A percentile compares a stretch with the other conserved stretches of the same genome.
Evolutionary conservation across 37 sponge, comb jelly and placozoan species (phyloP).

Genomic region (Lycopodina hypogea): DNA sequence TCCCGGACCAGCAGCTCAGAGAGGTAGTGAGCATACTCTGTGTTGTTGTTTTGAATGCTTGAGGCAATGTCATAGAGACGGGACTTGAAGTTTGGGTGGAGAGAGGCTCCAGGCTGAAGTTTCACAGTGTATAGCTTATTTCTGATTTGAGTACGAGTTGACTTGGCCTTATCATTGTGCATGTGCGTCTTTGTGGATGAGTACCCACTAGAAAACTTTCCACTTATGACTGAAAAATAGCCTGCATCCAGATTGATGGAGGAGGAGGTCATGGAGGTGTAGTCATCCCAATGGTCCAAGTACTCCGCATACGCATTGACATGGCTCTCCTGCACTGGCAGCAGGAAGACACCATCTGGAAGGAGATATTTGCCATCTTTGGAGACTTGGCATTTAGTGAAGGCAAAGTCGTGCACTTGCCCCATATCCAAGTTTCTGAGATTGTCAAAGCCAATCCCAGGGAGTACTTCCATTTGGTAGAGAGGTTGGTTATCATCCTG

Average conservation of each 20-base stretch:
- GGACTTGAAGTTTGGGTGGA: slow-evolving; percentile 51
- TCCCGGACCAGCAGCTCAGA: slow-evolving; percentile 70
- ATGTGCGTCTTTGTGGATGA: slow-evolving; percentile 33
- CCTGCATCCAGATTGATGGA: slow-evolving; percentile 50
- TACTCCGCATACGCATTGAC: slow-evolving; percentile 47
- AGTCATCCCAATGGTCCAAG: slow-evolving; percentile 58
- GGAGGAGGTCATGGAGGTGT: slow-evolving; percentile 42
- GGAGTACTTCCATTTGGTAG: slow-evolving; percentile 65
- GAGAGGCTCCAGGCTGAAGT: slow-evolving; percentile 35
- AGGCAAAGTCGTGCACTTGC: slow-evolving; percentile 43
- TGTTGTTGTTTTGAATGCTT: slow-evolving; percentile 63
- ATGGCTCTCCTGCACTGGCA: slow-evolving; percentile 55
- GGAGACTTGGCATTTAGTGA: slow-evolving; percentile 57
- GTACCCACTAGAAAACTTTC: slow-evolving; percentile 59
- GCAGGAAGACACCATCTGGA: slow-evolving; percentile 43
- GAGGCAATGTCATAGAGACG: slow-evolving; percentile 68
- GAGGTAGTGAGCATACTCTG: slow-evolving; percentile 45
- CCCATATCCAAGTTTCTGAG: slow-evolving; percentile 74
- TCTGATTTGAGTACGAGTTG: slow-evolving; percentile 57
- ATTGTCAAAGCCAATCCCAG: slow-evolving; percentile 76
- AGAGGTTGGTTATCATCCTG: slow-evolving; percentile 26
- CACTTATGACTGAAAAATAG: slow-evolving; percentile 48
- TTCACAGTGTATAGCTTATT: slow-evolving; percentile 46
- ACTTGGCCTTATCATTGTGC: slow-evolving; percentile 29
- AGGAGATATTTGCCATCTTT: slow-evolving; percentile 71